Conservation (phyloP, 2,888 invertebrate species). For the Proisotoma minuta region DNA sequence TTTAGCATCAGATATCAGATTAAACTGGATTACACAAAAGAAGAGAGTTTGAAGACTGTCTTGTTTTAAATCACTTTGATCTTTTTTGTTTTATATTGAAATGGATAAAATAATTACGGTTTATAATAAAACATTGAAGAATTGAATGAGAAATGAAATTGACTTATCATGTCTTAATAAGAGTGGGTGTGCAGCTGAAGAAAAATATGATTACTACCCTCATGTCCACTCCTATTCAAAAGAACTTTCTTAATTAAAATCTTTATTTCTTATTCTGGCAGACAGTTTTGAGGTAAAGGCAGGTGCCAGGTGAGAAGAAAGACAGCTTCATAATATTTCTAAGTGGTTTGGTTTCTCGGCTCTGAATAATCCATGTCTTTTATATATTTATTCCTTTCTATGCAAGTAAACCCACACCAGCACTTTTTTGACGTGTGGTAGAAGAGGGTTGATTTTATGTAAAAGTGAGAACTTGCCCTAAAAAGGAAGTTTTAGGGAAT, state of each 20-base stretch:
- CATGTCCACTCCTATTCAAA: slow-evolving; percentile 23
- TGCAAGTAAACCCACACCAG: neutral
- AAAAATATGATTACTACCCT: slow-evolving; percentile 16
- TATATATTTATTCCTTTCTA: neutral
- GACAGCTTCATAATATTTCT: no score
- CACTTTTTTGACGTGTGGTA: slow-evolving; percentile 4
- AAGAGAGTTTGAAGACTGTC: no score
- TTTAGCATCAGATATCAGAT: neutral
- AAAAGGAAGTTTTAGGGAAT: slow-evolving; percentile 11
- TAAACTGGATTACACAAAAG: no score
- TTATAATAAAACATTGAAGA: no score
- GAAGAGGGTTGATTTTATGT: slow-evolving; percentile 9
- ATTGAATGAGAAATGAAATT: neutral
- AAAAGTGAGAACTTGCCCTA: slow-evolving; percentile 14
- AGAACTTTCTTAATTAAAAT: slow-evolving; percentile 30
- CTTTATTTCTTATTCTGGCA: slow-evolving; percentile 3
- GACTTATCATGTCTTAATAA: neutral
- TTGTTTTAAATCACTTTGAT: no score
- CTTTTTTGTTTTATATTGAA: no score
- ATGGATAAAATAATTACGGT: no score
- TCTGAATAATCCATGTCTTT: neutral
- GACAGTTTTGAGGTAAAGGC: slow-evolving; percentile 10
- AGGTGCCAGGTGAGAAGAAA: slow-evolving; percentile 36
- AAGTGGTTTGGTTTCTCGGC: neutral
- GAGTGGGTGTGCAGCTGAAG: slow-evolving; percentile 18